Base-by-base conservation (phyloP, 2,113 vertebrate species). In the Poeciliopsis occidentalis region DNA sequence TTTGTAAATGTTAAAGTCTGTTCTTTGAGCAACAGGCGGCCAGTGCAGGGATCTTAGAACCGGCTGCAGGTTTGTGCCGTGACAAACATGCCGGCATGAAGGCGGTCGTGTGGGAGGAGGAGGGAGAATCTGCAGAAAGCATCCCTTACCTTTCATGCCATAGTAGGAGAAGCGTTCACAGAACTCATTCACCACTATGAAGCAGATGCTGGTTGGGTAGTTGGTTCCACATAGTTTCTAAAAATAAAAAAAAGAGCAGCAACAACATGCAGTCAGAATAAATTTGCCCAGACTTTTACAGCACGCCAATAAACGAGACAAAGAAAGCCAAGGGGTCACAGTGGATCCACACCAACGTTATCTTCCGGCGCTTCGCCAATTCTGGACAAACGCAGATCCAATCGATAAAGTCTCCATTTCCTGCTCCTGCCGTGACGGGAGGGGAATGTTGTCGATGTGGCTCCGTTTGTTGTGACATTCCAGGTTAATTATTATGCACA, bases 161-260 rank as follows among this genome's bases (percentile, higher is more conserved):
- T 99, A 99, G 93, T 96, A 99, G 88, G 98, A 99, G 94, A 99
- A 99, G 22, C 98, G 96, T 71, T 99, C 98, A 0, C 98, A 99
- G 95, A 99, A 99, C 93, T 99, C 98, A 0, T 99, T 99, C 90
- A 99, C 97, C 85, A 99, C 96, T 1, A 99, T 96, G 93, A 99
- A 99, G 82, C 94, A 93, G 76, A 99, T 98, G 94, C 98, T 98
- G 73, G 94, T 32, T 1, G 98, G 98, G 70, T 98, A 99, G 75
- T 96, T 99, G 85, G 96, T 97, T 17, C 97, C 96, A 91, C 94
- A 98, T 57, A 98, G 67, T 95, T 95, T 97, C 97, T 99, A 63
- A 60, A 75, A 80, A 31, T 0, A 29, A 29, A 29, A 29, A 29
- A 29, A 29, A 30, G 73, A 22, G 17, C 0, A 76, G 65, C 32